Conservation (phyloP, 2,797 vertebrate species). For the Lutra lutra region DNA sequence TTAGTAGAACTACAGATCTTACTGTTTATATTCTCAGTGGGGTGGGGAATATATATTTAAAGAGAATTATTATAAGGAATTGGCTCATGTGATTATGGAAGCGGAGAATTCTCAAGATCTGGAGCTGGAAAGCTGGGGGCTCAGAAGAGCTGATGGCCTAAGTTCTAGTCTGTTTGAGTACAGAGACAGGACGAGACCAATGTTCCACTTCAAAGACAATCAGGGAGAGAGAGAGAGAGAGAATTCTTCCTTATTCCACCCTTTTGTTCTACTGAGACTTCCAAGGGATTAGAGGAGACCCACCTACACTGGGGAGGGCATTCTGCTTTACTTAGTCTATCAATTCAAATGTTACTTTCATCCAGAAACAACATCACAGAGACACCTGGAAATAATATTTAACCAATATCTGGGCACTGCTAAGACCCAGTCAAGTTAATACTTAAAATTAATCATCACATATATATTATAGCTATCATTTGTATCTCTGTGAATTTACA, state of each 20-base stretch:
- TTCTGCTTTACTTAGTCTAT: not conserved
- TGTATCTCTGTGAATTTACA: constrained; percentile 40
- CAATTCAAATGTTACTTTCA: not conserved
- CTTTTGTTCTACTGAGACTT: not conserved
- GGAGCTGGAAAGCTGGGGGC: not conserved
- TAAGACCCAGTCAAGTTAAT: not conserved
- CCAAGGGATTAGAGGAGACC: too few relatives aligned
- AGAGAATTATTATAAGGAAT: not conserved
- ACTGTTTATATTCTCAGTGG: not conserved
- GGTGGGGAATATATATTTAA: not conserved
- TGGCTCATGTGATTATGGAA: not conserved
- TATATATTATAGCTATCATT: not conserved
- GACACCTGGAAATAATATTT: not conserved
- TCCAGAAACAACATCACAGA: not conserved
- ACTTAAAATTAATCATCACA: not conserved
- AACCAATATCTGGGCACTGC: not conserved
- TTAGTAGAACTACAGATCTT: not conserved
- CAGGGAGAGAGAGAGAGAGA: too few relatives aligned
- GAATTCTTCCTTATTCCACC: not conserved
- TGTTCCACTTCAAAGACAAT: not conserved
- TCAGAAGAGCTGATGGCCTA: not conserved
- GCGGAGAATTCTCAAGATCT: not conserved
- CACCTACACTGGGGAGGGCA: not conserved
- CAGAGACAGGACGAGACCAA: not conserved
- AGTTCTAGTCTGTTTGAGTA: too few relatives aligned